Evolutionary conservation across 2,113 vertebrate genomes (phyloP), one percentile per base, ranked within the genome.

Genomic region (Paramormyrops kingsleyae): DNA sequence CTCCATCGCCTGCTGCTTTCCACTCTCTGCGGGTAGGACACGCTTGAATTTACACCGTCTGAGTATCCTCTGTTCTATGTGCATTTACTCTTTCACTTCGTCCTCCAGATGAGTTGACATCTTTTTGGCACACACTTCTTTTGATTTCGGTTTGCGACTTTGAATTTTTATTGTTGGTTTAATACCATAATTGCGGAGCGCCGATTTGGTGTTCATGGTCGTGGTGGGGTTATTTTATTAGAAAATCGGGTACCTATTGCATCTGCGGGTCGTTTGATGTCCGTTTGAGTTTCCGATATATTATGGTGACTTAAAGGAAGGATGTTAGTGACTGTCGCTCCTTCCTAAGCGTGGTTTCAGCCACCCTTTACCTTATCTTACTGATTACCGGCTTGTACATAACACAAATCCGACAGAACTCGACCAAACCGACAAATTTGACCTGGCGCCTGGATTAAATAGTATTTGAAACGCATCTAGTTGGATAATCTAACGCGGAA

Each of bases 11-110:
- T 84, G 49, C 80, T 89, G 89, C 19, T 15, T 89, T 5, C 77
- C 12, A 39, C 39, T 89, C 35, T 62, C 80, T 12, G 89, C 50
- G 12, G 89, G 89, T 89, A 89, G 50, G 89, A 62, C 17, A 77
- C 47, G 44, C 15, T 7, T 62, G 17, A 21, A 4, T 39, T 44
- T 62, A 39, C 24, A n/a, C 39, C 15, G 12, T 66, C n/a, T 42
- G 31, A 39, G 35, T 19, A 39, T 42, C 74, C 5, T 80, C 35
- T 19, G 74, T 42, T 13, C n/a, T 80, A 2, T 80, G 31, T 39
- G 35, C 8, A 17, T 39, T 15, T 19, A 39, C 35, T 42, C 13
- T 80, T 42, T 80, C 35, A 80, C 2, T 80, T 80, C 39, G 74
- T 2, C 35, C 3, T 27, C 35, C 35, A 17, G 70, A 39, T 77